Base-by-base conservation (phyloP, 2,113 vertebrate species). In the Anser brachyrhynchus region DNA sequence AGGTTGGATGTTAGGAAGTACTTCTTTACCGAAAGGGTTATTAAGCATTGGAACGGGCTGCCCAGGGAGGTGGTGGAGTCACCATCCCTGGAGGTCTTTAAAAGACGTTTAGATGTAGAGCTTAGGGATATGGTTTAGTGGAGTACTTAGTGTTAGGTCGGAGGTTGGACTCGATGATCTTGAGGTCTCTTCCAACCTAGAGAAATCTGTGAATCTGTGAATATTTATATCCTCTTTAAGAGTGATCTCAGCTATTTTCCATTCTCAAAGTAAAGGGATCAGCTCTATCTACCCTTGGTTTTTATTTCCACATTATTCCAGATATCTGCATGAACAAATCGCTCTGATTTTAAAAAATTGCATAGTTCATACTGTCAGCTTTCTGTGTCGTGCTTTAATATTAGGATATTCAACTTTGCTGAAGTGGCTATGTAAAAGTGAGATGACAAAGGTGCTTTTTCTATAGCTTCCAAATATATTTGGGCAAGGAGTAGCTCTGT, bases 221-320 rank as follows among this genome's bases (percentile, higher is more conserved):
- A n/a, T n/a, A n/a, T 72, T 84, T 31, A 16, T 18, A 70, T 4
- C 31, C n/a, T 81, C 54, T 26, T 18, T 62, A 57, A 44, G 25
- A 87, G 41, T 26, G 10, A 26, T 31, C 43, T 72, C 2, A 87
- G 62, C 9, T 51, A 33, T 81, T 95, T 88, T 12, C 8, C 28
- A 1, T 23, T 89, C 11, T 26, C 74, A 19, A 75, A 28, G 17
- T 41, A 71, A 93, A 94, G 31, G 4, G 4, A 15, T 70, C 62
- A 85, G 7, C 21, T 87, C 11, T 17, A 15, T 61, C 54, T 82
- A 49, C 7, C 21, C 14, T 58, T 58, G 15, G 0, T 44, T 95
- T 89, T 86, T 90, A 44, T 79, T 90, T 87, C 76, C 44, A 41
- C 35, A 28, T 78, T 79, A 26, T 78, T 92, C 54, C 39, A 87